Evolutionary conservation across 2,888 invertebrate genomes (phyloP).

Genomic region (Bellardia pandia): DNA sequence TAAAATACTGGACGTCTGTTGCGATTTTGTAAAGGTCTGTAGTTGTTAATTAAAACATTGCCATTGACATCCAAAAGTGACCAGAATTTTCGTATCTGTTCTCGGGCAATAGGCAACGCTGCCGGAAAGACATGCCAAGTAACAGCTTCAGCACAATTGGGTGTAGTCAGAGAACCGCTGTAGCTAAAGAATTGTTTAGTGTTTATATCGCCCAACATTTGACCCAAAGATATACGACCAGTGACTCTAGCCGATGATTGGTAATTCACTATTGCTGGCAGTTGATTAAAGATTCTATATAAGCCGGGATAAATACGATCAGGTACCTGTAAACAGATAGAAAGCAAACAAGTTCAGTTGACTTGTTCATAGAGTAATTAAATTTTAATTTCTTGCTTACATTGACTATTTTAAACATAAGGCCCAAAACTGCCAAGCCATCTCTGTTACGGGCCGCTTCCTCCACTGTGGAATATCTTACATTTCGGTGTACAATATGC

Average conservation of each 20-base stretch:
- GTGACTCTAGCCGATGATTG: slow-evolving; percentile 73
- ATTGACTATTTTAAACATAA: slow-evolving; percentile 85
- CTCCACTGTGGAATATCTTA: slow-evolving; percentile 85
- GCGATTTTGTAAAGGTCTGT: slow-evolving; percentile 72
- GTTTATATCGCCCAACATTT: slow-evolving; percentile 77
- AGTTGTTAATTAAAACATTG: slow-evolving; percentile 71
- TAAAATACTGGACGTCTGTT: slow-evolving; percentile 71
- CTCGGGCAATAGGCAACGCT: slow-evolving; percentile 66
- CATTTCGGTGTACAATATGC: slow-evolving; percentile 88
- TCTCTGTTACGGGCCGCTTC: slow-evolving; percentile 85
- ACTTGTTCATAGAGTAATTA: background rate
- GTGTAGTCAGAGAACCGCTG: slow-evolving; percentile 76
- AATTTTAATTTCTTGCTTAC: slow-evolving; percentile 59
- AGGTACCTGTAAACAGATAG: slow-evolving; percentile 19
- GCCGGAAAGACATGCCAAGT: slow-evolving; percentile 74
- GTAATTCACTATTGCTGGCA: slow-evolving; percentile 74
- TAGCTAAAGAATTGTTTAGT: slow-evolving; percentile 78
- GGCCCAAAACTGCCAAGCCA: slow-evolving; percentile 87
- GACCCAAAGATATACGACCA: slow-evolving; percentile 71
- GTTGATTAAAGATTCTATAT: slow-evolving; percentile 75
- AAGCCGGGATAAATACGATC: slow-evolving; percentile 72
- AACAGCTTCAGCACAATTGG: slow-evolving; percentile 74
- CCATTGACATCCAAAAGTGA: slow-evolving; percentile 67
- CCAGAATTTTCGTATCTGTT: slow-evolving; percentile 74
- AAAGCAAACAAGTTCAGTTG: background rate